A percentile compares a stretch with the other conserved stretches of the same genome.
phyloP scores from a whole-genome alignment of 2,888 invertebrate species.

The Limenitis camilla region DNA sequence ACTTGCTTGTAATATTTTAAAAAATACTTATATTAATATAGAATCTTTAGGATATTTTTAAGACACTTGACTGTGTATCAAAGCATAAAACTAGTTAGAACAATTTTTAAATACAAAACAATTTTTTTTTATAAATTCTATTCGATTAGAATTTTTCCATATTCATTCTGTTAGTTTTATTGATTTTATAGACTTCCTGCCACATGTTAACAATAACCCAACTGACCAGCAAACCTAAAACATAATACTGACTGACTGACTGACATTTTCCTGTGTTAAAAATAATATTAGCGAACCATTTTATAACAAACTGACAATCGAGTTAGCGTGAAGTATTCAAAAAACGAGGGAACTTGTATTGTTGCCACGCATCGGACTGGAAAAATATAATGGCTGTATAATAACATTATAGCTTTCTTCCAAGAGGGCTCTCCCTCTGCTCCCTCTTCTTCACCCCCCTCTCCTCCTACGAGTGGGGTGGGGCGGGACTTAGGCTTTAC shows the following conservation, averaged over 20 bases:
- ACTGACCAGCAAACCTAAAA: too few relatives aligned
- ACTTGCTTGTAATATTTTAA: too few relatives aligned
- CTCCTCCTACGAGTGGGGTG: neutral
- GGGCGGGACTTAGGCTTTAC: constrained; percentile 6
- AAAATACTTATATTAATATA: too few relatives aligned
- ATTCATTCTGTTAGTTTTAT: too few relatives aligned
- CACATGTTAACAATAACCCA: too few relatives aligned
- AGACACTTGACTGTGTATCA: too few relatives aligned
- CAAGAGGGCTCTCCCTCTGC: neutral
- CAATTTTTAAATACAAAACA: too few relatives aligned
- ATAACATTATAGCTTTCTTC: constrained; percentile 31
- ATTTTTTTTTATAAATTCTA: too few relatives aligned
- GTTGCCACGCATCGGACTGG: constrained; percentile 25
- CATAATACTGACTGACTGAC: neutral
- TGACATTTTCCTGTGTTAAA: constrained; percentile 8
- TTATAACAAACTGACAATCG: constrained; percentile 19
- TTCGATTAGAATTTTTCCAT: too few relatives aligned
- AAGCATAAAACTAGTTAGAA: too few relatives aligned
- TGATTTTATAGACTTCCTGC: too few relatives aligned
- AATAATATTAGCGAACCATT: constrained; percentile 6
- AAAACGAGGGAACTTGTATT: constrained; percentile 16
- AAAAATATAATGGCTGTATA: constrained; percentile 35
- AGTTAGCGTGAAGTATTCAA: constrained; percentile 14
- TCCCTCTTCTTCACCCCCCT: neutral
- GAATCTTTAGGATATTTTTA: too few relatives aligned